These are phyloP conservation scores for Calephelis virginiensis DNA, from an alignment of 1,140 invertebrate genomes.

Conservation along the genomic window DNA sequence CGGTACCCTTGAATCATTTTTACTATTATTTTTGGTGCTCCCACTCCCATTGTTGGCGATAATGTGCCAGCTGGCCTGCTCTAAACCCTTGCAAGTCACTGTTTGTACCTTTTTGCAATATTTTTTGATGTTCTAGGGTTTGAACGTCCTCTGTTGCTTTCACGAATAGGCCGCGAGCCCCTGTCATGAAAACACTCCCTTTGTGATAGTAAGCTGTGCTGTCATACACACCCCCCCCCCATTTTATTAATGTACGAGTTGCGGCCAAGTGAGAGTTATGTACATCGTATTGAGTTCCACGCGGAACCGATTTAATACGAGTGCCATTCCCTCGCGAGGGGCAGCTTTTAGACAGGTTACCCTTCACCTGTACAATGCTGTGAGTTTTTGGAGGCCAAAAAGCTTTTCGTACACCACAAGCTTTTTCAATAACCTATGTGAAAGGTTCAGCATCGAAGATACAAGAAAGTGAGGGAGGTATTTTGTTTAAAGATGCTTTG, in stretches of 20 bases:
- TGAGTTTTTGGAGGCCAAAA: slow-evolving; percentile 18
- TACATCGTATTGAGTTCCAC: not conserved
- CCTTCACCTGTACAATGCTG: not conserved
- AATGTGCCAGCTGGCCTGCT: slow-evolving; percentile 26
- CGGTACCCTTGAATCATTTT: slow-evolving; percentile 34
- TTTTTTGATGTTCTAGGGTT: slow-evolving; percentile 5
- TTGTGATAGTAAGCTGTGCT: not conserved
- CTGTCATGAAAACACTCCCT: slow-evolving; percentile 8
- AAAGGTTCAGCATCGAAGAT: slow-evolving; percentile 22
- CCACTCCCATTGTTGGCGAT: slow-evolving; percentile 25
- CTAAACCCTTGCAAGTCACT: slow-evolving; percentile 28
- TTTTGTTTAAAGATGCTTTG: slow-evolving; percentile 24
- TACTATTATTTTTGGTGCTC: slow-evolving; percentile 29
- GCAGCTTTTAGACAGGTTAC: not conserved
- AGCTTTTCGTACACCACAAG: slow-evolving; percentile 21
- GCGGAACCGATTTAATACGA: not conserved
- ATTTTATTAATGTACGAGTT: not conserved
- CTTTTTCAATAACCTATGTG: slow-evolving; percentile 22
- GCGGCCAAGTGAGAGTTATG: not conserved
- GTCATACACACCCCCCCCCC: not conserved
- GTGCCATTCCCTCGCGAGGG: slow-evolving; percentile 15
- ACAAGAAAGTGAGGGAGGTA: slow-evolving; percentile 24
- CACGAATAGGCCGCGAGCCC: slow-evolving; percentile 14
- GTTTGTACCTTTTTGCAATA: slow-evolving; percentile 15
- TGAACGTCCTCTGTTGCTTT: slow-evolving; percentile 15